Evolutionary conservation across 2,113 vertebrate species (phyloP).

Genomic region (Chionis minor): DNA sequence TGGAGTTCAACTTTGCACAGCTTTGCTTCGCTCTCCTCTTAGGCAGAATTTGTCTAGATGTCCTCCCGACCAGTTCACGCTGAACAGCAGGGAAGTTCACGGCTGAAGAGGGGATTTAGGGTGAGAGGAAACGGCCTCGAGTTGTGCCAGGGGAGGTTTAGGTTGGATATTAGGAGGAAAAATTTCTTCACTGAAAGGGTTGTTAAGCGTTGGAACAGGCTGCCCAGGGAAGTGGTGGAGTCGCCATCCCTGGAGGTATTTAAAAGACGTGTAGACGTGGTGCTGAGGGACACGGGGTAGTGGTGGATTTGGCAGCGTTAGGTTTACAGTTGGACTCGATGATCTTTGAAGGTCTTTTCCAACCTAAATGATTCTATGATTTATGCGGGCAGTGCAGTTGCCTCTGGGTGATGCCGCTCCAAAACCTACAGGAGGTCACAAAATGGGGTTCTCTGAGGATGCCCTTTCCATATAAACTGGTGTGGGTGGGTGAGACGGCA

Average conservation of each 20-base stretch:
- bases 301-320: not conserved
- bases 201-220: not conserved
- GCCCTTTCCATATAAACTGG: not conserved
- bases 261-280: not conserved
- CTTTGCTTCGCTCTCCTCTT: not conserved
- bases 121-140: not conserved
- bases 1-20: not conserved
- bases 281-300: not conserved
- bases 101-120: not conserved
- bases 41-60: not conserved
- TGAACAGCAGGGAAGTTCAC: not conserved
- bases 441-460: not conserved
- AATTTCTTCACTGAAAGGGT: not conserved
- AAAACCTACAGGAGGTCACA: not conserved
- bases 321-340: not conserved
- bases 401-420: not conserved
- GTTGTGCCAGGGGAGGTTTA: not conserved
- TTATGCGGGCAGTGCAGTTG: accelerated
- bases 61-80: not conserved
- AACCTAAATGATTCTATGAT: not conserved
- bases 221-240: not conserved
- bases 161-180: not conserved
- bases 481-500: not conserved
- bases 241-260: not conserved
- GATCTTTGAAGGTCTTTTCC: not conserved